phyloP scores from a whole-genome alignment of 1,140 invertebrate species.

The Laupala kohalensis region DNA sequence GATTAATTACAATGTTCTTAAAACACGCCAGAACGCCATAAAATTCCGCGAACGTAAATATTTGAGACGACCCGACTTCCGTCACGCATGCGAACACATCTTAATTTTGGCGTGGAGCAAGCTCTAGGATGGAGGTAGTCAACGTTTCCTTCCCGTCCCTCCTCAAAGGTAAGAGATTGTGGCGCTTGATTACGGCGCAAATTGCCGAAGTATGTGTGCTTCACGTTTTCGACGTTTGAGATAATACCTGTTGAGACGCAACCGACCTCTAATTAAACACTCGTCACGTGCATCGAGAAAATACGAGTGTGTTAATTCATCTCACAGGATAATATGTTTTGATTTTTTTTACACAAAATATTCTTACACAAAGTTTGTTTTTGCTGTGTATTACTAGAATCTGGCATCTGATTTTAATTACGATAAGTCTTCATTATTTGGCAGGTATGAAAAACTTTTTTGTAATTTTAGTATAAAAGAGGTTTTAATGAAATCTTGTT shows the following conservation, averaged over 20 bases:
- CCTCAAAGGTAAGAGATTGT: too few species aligned
- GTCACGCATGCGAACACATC: neutral
- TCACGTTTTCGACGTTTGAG: neutral
- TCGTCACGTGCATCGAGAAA: neutral
- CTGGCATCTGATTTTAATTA: too few species aligned
- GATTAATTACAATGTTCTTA: neutral
- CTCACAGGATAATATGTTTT: too few species aligned
- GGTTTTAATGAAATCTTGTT: too few species aligned
- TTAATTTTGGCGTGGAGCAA: neutral
- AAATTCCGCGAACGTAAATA: neutral
- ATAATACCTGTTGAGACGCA: neutral
- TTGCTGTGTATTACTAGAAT: too few species aligned
- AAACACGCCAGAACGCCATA: neutral
- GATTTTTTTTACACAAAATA: too few species aligned
- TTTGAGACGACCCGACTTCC: neutral
- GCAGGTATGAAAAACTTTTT: too few species aligned
- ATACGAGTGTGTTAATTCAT: too few species aligned
- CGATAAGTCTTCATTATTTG: too few species aligned
- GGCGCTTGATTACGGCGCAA: neutral
- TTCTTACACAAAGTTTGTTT: too few species aligned
- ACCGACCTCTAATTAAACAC: neutral
- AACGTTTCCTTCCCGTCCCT: neutral
- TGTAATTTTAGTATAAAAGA: too few species aligned
- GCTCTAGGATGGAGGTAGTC: too few species aligned
- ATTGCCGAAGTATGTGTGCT: neutral